A percentile compares a stretch with the other conserved stretches of the same genome.
Conservation (phyloP, 2,797 vertebrate species). For the Micropoecilia bifurca region DNA sequence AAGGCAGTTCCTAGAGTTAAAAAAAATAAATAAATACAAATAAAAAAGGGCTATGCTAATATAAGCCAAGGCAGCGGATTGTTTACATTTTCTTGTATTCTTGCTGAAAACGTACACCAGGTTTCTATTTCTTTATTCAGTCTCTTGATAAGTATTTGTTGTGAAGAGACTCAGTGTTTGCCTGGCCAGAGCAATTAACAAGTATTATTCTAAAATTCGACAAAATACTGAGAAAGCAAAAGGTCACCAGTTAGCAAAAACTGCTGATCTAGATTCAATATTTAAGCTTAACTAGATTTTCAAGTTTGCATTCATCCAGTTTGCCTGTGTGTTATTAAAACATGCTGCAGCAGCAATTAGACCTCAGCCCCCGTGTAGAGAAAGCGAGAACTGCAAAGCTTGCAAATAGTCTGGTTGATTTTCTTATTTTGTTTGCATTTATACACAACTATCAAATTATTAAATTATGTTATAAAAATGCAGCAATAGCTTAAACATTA, state of each 20-base stretch:
- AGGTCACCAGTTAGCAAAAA: not conserved
- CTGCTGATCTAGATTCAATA: not conserved
- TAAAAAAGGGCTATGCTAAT: not conserved
- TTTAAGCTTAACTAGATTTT: not conserved
- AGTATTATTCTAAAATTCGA: not conserved
- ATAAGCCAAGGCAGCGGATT: not conserved
- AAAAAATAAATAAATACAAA: not conserved
- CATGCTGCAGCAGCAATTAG: not conserved
- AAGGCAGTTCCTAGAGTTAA: not conserved
- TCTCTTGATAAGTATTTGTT: not conserved
- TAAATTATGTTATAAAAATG: not conserved
- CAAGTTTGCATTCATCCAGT: not conserved
- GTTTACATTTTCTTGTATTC: not conserved
- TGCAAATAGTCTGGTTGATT: not conserved
- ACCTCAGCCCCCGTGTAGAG: not conserved
- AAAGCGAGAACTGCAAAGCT: not conserved
- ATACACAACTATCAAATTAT: not conserved
- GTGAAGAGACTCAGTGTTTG: not conserved
- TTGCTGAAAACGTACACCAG: not conserved
- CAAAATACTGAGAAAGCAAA: not conserved
- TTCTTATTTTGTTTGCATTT: not conserved
- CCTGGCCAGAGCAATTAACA: not conserved
- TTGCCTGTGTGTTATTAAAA: not conserved
- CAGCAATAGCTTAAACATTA: not conserved
- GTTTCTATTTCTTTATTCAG: not conserved